Base-by-base conservation (phyloP, 2,113 vertebrate genomes). In the Chauna torquata region DNA sequence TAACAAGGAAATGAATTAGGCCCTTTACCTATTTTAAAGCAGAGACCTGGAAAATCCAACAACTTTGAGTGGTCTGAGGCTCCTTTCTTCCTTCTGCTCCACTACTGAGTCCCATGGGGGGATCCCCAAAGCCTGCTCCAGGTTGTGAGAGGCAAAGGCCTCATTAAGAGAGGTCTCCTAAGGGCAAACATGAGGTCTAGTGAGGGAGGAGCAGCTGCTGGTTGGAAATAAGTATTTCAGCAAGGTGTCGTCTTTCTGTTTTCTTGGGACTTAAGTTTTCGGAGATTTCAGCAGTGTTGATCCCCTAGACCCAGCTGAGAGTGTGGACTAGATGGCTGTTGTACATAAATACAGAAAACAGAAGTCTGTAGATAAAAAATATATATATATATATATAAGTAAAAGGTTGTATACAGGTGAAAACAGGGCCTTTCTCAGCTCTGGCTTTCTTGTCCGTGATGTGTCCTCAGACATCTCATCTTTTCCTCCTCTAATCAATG, bases 1-100 rank as follows among this genome's bases (percentile, higher is more conserved):
- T 79, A 89, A 93, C 82, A 75, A 91, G 94, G 85, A 94, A 96
- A 94, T 90, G 6, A 93, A 93, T 89, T 66, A 75, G 66, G 71
- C 55, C 62, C 23, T 70, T 45, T 55, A 54, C 78, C 42, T 58
- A 83, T 0, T 82, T 61, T 86, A 74, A 66, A 91, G 88, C 38
- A 76, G 71, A 74, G 83, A 6, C 17, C 27, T 54, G 80, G 92
- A 82, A 95, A 96, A 85, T 86, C 62, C 64, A 57, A 55, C 20
- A 28, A 5, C 45, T 17, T 7, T 75, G 55, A 30, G 81, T 25
- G 38, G 15, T n/a, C 27, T 58, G 65, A 58, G 22, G 69, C 16
- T 91, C n/a, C 12, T 84, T 64, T 78, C 11, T 87, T 91, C 19
- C 19, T 68, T 54, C 49, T 94, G 8, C 55, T 90, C 22, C 40